Conservation (phyloP, 2,797 vertebrate genomes). For the Toxotes lorentzi region DNA sequence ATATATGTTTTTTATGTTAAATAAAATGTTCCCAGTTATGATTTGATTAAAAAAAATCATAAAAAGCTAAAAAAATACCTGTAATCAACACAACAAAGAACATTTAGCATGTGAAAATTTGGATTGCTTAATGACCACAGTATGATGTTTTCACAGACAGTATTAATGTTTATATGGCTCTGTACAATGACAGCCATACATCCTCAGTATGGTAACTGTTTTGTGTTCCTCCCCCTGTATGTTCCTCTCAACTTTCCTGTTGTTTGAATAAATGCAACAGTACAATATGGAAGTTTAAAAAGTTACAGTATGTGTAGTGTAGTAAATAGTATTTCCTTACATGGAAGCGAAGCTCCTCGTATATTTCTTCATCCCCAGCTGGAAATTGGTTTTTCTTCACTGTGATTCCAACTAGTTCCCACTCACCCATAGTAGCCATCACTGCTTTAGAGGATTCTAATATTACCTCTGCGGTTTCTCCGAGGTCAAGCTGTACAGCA, state of each 20-base stretch:
- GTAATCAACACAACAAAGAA: not conserved
- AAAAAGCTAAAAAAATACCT: not conserved
- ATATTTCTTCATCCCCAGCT: rapidly evolving
- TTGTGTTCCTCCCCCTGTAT: not conserved
- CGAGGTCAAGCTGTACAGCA: conserved; percentile 45
- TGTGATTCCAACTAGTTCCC: conserved; percentile 74
- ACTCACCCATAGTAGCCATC: conserved; percentile 79
- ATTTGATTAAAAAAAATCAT: too few species aligned
- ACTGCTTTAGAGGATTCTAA: conserved; percentile 44
- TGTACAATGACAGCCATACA: not conserved
- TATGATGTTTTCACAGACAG: too few species aligned
- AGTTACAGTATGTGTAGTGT: not conserved
- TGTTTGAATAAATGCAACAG: not conserved
- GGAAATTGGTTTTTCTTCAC: not conserved
- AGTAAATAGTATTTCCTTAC: conserved; percentile 53
- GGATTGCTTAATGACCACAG: not conserved
- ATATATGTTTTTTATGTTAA: too few species aligned
- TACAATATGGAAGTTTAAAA: not conserved
- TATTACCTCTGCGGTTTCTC: conserved; percentile 15
- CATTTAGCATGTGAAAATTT: not conserved
- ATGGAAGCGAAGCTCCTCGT: conserved; percentile 62
- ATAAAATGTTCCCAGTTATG: too few species aligned
- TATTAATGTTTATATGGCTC: too few species aligned
- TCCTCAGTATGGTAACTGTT: not conserved
- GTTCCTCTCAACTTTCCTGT: not conserved